Percentiles rank a stretch among this genome's conserved stretches.
phyloP scores from a whole-genome alignment of 2,888 invertebrate species.

The Melanotus villosus region DNA sequence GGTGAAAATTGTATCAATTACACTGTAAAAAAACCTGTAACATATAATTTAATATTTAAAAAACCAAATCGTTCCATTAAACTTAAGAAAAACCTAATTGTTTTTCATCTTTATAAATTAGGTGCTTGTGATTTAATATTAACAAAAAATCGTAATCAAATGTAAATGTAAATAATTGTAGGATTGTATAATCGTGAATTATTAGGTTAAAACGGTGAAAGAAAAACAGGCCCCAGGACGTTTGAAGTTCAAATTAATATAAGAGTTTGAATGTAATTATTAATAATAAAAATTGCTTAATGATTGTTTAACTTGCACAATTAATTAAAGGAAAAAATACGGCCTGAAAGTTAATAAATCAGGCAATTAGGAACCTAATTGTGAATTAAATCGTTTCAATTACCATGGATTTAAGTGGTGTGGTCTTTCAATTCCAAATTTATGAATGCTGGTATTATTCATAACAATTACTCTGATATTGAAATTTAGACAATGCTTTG shows the following conservation, averaged over 20 bases:
- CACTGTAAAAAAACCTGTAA: background rate
- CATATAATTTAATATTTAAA: too few species aligned
- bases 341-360: conserved; percentile 9
- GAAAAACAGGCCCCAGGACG: background rate
- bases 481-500: too few species aligned
- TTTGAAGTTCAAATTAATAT: conserved; percentile 8
- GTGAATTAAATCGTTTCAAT: background rate
- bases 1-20: conserved; percentile 1
- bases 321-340: conserved; percentile 1
- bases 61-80: too few species aligned
- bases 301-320: background rate
- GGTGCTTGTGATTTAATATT: too few species aligned
- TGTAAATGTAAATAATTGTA: too few species aligned
- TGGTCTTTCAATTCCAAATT: background rate
- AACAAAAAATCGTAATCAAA: too few species aligned
- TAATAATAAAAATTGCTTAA: conserved; percentile 1
- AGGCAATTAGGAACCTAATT: conserved; percentile 5
- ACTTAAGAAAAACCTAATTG: too few species aligned
- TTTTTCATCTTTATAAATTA: too few species aligned
- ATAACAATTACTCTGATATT: too few species aligned
- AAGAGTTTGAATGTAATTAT: background rate
- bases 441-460: background rate
- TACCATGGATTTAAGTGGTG: background rate
- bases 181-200: too few species aligned
- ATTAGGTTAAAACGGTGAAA: too few species aligned